phyloP scores from a whole-genome alignment of 2,797 vertebrate species.

The Diceros bicornis region DNA sequence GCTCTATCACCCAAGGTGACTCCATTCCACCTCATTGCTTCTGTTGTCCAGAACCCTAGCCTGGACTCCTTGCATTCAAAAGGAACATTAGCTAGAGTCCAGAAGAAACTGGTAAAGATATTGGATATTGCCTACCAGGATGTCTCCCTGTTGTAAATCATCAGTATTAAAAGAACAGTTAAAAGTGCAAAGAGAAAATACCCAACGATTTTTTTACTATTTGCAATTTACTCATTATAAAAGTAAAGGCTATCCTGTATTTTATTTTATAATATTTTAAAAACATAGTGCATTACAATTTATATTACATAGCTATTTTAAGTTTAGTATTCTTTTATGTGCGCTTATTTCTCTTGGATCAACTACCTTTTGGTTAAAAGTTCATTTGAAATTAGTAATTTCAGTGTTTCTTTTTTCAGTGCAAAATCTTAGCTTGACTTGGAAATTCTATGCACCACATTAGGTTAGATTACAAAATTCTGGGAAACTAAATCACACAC shows the following conservation, averaged over 20 bases:
- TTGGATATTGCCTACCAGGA: background rate
- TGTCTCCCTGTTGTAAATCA: background rate
- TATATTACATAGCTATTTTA: conserved; percentile 2
- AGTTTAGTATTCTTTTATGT: conserved; percentile 17
- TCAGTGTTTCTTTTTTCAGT: background rate
- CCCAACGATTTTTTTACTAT: background rate
- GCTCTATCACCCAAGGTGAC: background rate
- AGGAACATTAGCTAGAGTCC: background rate
- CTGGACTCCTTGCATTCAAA: background rate
- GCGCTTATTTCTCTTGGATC: conserved; percentile 41
- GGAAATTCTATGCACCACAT: conserved; percentile 39
- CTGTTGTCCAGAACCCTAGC: background rate
- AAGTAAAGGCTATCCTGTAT: background rate
- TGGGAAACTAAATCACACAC: background rate
- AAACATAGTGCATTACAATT: background rate
- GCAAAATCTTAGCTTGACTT: conserved; percentile 54
- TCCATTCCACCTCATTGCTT: background rate
- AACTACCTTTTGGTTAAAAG: conserved; percentile 17
- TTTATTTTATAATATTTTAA: conserved; percentile 46
- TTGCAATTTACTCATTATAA: background rate
- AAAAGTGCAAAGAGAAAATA: background rate
- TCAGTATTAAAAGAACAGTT: conserved; percentile 22
- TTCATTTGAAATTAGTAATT: conserved; percentile 41
- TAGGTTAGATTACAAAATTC: conserved; percentile 43
- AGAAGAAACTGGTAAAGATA: background rate